These are phyloP conservation scores for Clarias batrachus DNA, from an alignment of 2,113 vertebrate genomes.

Conservation along the genomic window DNA sequence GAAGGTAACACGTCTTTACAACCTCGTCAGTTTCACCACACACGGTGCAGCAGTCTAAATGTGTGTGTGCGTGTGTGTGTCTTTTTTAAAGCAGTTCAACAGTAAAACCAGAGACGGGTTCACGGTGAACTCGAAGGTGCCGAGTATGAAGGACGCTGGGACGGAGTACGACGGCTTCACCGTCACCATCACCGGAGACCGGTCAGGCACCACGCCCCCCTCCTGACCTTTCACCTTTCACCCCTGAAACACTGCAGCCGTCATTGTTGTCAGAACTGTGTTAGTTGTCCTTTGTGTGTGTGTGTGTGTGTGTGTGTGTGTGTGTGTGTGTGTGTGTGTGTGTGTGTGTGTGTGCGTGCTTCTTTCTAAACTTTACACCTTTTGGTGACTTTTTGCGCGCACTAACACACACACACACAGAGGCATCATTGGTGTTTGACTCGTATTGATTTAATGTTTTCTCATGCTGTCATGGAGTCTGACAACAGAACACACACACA, in stretches of 20 bases:
- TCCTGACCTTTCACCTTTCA: not conserved
- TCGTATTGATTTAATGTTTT: not conserved
- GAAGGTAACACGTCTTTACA: conserved; percentile 79
- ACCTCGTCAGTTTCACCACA: too few species aligned
- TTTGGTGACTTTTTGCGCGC: too few species aligned
- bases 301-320: too few species aligned
- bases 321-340: too few species aligned
- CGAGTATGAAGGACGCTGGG: conserved; percentile 87
- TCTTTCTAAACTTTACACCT: too few species aligned
- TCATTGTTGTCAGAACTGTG: not conserved
- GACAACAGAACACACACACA: not conserved
- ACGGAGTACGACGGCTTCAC: conserved; percentile 96
- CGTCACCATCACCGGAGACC: conserved; percentile 96
- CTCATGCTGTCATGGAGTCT: not conserved
- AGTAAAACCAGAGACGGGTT: conserved; percentile 99
- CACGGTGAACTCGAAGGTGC: conserved; percentile 97
- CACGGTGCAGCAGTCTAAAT: not conserved
- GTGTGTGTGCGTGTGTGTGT: conserved; percentile 18
- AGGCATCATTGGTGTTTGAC: not conserved
- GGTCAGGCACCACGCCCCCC: conserved; percentile 64
- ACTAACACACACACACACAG: not conserved
- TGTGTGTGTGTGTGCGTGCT: too few species aligned
- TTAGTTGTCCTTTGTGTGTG: not conserved
- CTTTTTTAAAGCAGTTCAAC: conserved; percentile 90
- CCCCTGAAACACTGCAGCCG: not conserved